These are phyloP conservation scores for Nibea coibor DNA, from an alignment of 2,113 vertebrate species.

Conservation along the genomic window DNA sequence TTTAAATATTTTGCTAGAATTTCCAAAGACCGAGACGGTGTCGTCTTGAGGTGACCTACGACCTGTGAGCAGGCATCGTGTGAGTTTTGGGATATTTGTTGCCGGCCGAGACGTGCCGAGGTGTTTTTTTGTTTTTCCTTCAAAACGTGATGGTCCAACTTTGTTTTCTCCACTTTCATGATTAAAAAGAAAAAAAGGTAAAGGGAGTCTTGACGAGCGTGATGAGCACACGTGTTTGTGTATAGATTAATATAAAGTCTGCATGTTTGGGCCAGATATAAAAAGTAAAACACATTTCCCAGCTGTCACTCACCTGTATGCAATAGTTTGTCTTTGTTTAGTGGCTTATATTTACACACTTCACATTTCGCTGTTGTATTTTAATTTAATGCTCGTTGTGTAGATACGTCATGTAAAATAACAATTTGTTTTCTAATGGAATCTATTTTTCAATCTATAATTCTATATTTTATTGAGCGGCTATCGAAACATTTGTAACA, in stretches of 20 bases:
- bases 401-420: conserved; percentile 71
- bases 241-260: conserved; percentile 18
- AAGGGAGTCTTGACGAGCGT: conserved; percentile 54
- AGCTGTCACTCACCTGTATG: conserved; percentile 27
- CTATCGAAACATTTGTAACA: conserved; percentile 48
- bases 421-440: conserved; percentile 58
- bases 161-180: conserved; percentile 32
- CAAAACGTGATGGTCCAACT: conserved; percentile 18
- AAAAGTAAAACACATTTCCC: conserved; percentile 27
- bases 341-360: conserved; percentile 45
- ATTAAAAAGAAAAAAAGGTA: conserved; percentile 27
- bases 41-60: conserved; percentile 36
- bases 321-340: conserved; percentile 38
- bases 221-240: conserved; percentile 34
- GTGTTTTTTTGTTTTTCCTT: neutral
- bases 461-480: conserved; percentile 54
- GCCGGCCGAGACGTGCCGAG: neutral
- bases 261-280: conserved; percentile 36
- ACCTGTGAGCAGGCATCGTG: conserved; percentile 42
- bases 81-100: conserved; percentile 48
- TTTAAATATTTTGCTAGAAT: conserved; percentile 55
- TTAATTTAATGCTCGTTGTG: conserved; percentile 72
- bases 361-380: conserved; percentile 49
- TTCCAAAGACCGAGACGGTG: conserved; percentile 68
- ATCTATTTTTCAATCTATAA: conserved; percentile 59